Percentiles rank a stretch among this genome's conserved stretches.
Conservation (phyloP, 2,797 vertebrate genomes). For the Carapus acus region DNA sequence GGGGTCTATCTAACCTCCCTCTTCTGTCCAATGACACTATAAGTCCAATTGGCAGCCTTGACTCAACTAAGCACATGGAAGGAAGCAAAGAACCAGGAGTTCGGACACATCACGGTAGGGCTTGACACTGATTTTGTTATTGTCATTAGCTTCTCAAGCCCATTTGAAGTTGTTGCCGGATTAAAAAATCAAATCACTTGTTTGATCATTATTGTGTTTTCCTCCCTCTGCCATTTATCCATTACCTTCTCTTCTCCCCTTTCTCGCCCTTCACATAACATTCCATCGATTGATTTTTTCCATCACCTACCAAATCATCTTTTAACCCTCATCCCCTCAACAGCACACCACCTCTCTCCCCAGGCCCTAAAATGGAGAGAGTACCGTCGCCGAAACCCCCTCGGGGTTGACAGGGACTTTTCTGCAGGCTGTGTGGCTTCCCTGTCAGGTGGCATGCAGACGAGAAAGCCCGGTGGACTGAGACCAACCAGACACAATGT, state of each 20-base stretch:
- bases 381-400: constrained; percentile 89
- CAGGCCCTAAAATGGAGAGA: constrained; percentile 97
- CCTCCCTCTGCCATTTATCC: constrained; percentile 34
- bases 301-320: constrained; percentile 1
- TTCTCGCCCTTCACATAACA: neutral
- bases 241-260: constrained; percentile 8
- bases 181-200: too few relatives aligned
- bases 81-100: constrained; percentile 56
- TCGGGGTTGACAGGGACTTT: constrained; percentile 75
- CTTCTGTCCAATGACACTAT: constrained; percentile 61
- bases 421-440: constrained; percentile 35
- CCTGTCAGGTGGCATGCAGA: constrained; percentile 70
- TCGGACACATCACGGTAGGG: constrained; percentile 80
- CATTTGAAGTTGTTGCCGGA: too few relatives aligned
- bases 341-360: constrained; percentile 92
- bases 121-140: too few relatives aligned
- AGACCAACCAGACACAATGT: constrained; percentile 76
- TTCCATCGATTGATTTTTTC: constrained; percentile 1
- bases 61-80: constrained; percentile 64
- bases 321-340: constrained; percentile 24
- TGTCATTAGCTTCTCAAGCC: too few relatives aligned
- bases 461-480: constrained; percentile 63
- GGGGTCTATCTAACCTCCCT: constrained; percentile 48
- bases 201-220: too few relatives aligned
- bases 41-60: constrained; percentile 61